A percentile compares a stretch with the other conserved stretches of the same genome.
Evolutionary conservation across 2,797 vertebrate species (phyloP).

Genomic region (Cyprinodon diabolis): DNA sequence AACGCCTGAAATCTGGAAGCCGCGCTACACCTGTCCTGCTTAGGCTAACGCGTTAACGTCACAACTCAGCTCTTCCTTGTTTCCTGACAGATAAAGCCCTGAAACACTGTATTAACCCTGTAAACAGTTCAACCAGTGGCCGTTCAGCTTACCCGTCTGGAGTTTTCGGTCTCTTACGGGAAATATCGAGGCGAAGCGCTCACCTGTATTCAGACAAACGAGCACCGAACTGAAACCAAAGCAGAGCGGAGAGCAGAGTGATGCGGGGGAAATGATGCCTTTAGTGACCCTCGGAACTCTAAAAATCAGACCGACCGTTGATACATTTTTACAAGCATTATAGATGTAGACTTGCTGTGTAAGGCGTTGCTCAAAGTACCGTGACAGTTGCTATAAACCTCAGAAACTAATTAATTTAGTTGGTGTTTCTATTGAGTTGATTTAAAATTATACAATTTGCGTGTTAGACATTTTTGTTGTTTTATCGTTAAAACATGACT

Average conservation of each 20-base stretch:
- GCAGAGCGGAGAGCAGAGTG: conserved; percentile 34
- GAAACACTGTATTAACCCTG: not conserved
- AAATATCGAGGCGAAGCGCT: conserved; percentile 21
- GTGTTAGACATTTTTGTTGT: too few species aligned
- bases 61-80: not conserved
- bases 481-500: too few species aligned
- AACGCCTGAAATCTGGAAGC: conserved; percentile 4
- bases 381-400: not conserved
- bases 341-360: not conserved
- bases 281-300: conserved; percentile 40
- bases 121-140: conserved; percentile 15
- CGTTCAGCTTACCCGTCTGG: conserved; percentile 31
- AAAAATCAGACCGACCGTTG: not conserved
- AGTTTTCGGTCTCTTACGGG: conserved; percentile 38
- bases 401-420: not conserved
- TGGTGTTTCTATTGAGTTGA: not conserved
- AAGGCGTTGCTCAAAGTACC: not conserved
- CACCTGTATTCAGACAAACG: conserved; percentile 41
- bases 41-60: conserved; percentile 25
- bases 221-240: conserved; percentile 2
- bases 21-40: conserved; percentile 48
- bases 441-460: too few species aligned
- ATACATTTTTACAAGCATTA: not conserved
- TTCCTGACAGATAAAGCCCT: not conserved
- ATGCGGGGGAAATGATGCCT: conserved; percentile 51